A percentile compares a stretch with the other conserved stretches of the same genome.
Evolutionary conservation across 2,113 vertebrate genomes (phyloP).

Genomic region (Laticauda laticaudata): DNA sequence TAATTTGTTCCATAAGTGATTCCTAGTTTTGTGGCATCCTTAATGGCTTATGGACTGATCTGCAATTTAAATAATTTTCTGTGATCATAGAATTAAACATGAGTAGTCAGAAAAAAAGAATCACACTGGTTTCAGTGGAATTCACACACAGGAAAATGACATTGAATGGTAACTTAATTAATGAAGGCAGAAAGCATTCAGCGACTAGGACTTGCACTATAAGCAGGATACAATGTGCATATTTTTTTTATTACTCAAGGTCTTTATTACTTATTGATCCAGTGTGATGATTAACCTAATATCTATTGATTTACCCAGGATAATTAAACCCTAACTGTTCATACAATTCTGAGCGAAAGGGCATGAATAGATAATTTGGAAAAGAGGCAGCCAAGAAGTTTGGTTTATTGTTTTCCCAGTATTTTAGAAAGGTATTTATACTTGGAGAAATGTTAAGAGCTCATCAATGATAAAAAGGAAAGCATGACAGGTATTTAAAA

Average conservation of each 20-base stretch:
- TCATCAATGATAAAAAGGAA: slow-evolving; percentile 7
- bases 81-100: background rate
- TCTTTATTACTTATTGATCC: slow-evolving; percentile 57
- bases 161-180: background rate
- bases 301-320: slow-evolving; percentile 50
- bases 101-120: background rate
- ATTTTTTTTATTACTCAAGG: slow-evolving; percentile 31
- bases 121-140: background rate
- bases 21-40: background rate
- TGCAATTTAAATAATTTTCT: background rate
- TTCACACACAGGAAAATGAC: background rate
- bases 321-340: slow-evolving; percentile 59
- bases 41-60: background rate
- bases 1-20: background rate
- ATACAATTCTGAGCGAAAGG: slow-evolving; percentile 25
- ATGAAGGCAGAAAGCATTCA: slow-evolving; percentile 1
- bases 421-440: background rate
- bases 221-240: slow-evolving; percentile 7
- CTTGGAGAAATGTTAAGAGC: slow-evolving; percentile 4
- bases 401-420: background rate
- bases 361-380: background rate
- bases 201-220: slow-evolving; percentile 3
- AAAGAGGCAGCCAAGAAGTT: background rate
- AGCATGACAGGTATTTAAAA: background rate
- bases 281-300: slow-evolving; percentile 59